Evolutionary conservation across 2,113 vertebrate species (phyloP).

Genomic region (Melospiza georgiana): DNA sequence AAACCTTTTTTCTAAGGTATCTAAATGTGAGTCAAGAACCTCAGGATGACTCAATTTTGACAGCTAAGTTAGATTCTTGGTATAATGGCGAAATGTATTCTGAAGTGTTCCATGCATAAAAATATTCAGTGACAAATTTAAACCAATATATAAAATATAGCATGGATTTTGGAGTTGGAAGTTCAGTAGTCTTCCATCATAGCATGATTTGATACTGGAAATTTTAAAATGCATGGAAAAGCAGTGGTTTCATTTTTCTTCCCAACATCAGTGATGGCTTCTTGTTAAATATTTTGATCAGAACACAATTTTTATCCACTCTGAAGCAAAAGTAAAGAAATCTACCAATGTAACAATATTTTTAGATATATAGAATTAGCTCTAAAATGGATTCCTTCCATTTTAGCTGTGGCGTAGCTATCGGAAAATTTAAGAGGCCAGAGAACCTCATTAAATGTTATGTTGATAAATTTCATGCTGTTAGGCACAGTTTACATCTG

Average conservation of each 20-base stretch:
- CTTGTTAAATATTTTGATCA: background rate
- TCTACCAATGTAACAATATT: background rate
- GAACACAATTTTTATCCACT: background rate
- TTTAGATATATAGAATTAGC: background rate
- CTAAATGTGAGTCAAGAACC: background rate
- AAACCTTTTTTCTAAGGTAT: background rate
- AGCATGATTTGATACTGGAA: background rate
- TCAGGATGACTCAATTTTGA: background rate
- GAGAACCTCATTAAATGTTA: background rate
- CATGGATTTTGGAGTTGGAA: background rate
- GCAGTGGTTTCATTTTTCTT: background rate
- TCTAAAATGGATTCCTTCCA: background rate
- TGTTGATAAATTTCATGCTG: background rate
- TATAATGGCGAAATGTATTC: background rate
- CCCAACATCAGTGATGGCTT: background rate
- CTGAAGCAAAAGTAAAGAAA: background rate
- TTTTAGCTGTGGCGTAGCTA: background rate
- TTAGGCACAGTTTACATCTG: background rate
- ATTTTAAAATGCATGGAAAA: background rate
- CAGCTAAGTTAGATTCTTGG: background rate
- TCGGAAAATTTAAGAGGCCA: background rate
- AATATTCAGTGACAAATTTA: background rate
- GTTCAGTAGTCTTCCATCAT: background rate
- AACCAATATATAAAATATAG: background rate
- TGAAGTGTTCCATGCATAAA: background rate